Evolutionary conservation across 2,797 vertebrate genomes (phyloP), one percentile per base, ranked within the genome.

Genomic region (Alfaro cultratus): DNA sequence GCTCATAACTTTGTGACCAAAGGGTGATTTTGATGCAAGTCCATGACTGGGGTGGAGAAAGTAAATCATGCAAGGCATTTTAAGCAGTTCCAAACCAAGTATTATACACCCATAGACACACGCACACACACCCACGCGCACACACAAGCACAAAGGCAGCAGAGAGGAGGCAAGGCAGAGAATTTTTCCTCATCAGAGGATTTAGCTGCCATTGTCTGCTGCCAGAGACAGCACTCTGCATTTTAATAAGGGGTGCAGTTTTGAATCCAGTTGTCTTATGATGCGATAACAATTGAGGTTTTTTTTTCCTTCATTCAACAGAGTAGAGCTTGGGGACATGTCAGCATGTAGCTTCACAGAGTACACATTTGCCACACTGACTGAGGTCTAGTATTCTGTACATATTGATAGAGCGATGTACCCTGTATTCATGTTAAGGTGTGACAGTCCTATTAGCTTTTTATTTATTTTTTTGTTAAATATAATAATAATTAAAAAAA

Each of bases 121-220:
- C 67, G 21, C 75, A 83, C 23, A 41, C 67, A 34, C 78, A 81
- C 23, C 36, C 67, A 34, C 51, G 7, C 78, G 83, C 36, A 3
- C 78, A 84, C 23, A 34, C 67, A 31, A 7, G 67, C 47, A 89
- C 60, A 81, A 79, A 85, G 73, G 46, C 36, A 3, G 47, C 53
- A 68, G 84, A 85, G 81, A 80, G 70, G 51, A 82, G 77, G 85
- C 83, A 81, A 82, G 75, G 72, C 77, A 76, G 79, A 75, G 43
- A 76, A 85, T 86, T 86, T 80, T 73, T 75, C 78, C 76, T 84
- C 83, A 86, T 90, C 85, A 89, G 86, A 92, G 88, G 89, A 92
- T 87, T 93, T 89, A 89, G 86, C 82, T 83, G 75, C 82, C 81
- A 87, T 88, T 91, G 90, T 92, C 83, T 90, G 87, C 80, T 87